These are phyloP conservation scores for Salvelinus alpinus DNA, from an alignment of 2,113 vertebrate genomes.

Conservation along the genomic window DNA sequence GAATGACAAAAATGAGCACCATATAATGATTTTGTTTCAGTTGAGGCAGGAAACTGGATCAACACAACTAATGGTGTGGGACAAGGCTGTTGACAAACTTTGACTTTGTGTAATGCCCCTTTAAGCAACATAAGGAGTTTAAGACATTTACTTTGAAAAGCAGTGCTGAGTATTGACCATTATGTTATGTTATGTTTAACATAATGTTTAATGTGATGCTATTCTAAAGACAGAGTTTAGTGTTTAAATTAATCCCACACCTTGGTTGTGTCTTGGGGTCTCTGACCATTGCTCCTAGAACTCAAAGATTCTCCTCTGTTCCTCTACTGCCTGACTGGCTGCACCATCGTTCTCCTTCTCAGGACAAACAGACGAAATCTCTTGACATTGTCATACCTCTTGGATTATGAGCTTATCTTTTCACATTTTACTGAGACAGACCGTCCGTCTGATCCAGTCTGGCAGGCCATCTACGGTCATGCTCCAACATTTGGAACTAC, in stretches of 20 bases:
- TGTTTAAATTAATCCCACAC: too few species aligned
- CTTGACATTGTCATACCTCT: conserved; percentile 54
- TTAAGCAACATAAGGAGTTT: background rate
- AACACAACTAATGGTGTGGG: too few species aligned
- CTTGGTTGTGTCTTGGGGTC: too few species aligned
- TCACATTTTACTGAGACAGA: conserved; percentile 48
- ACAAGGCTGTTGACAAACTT: too few species aligned
- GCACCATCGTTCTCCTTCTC: conserved; percentile 27
- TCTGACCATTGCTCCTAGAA: too few species aligned
- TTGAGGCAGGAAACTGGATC: too few species aligned
- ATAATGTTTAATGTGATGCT: background rate
- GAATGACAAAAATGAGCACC: too few species aligned
- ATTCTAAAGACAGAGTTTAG: background rate
- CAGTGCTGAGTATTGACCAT: background rate
- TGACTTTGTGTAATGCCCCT: too few species aligned
- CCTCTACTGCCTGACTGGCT: background rate
- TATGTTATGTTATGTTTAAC: too few species aligned
- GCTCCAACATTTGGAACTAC: background rate
- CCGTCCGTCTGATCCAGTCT: conserved; percentile 17
- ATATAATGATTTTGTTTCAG: too few species aligned
- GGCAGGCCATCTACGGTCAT: conserved; percentile 27
- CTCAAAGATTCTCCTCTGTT: background rate
- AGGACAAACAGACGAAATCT: conserved; percentile 37
- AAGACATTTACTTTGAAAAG: background rate
- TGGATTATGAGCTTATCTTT: conserved; percentile 69